These are phyloP conservation scores for Wasmannia auropunctata DNA, from an alignment of 1,140 invertebrate genomes.

Conservation along the genomic window DNA sequence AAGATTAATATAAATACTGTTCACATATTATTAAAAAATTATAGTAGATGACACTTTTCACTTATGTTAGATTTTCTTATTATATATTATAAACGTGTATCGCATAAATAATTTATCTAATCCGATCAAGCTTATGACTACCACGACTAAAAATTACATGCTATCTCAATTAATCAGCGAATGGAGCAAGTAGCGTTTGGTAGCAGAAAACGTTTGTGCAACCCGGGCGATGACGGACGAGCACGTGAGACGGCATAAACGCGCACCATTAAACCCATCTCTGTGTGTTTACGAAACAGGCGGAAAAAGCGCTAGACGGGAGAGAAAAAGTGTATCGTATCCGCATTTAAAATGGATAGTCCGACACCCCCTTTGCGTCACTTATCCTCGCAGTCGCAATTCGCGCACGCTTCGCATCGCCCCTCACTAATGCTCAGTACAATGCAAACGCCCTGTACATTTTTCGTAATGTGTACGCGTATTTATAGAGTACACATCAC, in stretches of 20 bases:
- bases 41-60: neutral
- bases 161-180: constrained; percentile 47
- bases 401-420: constrained; percentile 37
- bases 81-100: neutral
- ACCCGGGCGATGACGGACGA: constrained; percentile 19
- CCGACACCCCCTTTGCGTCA: neutral
- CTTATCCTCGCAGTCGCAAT: constrained; percentile 56
- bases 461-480: neutral
- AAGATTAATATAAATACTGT: neutral
- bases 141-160: neutral
- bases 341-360: constrained; percentile 57
- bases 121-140: neutral
- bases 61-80: neutral
- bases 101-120: constrained; percentile 7
- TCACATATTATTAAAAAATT: neutral
- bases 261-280: constrained; percentile 45
- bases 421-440: neutral
- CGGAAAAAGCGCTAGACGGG: constrained; percentile 3
- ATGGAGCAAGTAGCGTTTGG: neutral
- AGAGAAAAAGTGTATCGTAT: constrained; percentile 41
- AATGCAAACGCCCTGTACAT: neutral
- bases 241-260: constrained; percentile 62
- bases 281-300: constrained; percentile 40
- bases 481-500: neutral
- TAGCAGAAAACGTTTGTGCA: constrained; percentile 46